Base-by-base conservation (phyloP, 2,113 vertebrate species). In the Mobula hypostoma region DNA sequence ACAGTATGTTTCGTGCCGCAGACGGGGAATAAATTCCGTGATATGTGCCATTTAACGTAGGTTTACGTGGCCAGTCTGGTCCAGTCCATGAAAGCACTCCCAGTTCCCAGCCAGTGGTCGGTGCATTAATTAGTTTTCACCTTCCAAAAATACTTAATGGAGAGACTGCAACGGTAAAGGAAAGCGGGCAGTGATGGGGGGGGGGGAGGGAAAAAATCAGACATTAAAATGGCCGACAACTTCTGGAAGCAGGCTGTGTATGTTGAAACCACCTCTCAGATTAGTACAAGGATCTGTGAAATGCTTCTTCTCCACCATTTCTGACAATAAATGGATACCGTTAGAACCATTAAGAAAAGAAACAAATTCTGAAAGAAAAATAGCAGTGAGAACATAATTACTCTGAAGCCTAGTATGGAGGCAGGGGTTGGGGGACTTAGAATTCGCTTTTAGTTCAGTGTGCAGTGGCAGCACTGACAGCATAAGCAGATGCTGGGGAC, bases 151-250 rank as follows among this genome's bases (percentile, higher is more conserved):
- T 2, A 85, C 24, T 61, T 87, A 61, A 87, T 5, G 2, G 27
- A 87, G 2, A 58, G 15, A 61, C 56, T 87, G 83, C 48, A 27
- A 61, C 9, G 29, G 6, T 21, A 82, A 48, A 82, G 79, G 48
- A 48, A 48, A 48, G 79, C 7, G 79, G 17, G 7, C 0, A 40
- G 36, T 79, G 78, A 36, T 14, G 80, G 27, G 58, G 58, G n/a
- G 58, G 29, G 58, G 14, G 48, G 48, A 1, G 48, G 48, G 48
- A 63, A 27, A 15, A 63, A 66, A 66, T 88, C 4, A n/a, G n/a
- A n/a, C 63, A 88, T 32, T 17, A 88, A 88, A 9, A 88, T 88
- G 85, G 85, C 61, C n/a, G 85, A 58, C 85, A 66, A 7, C 85
- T 63, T 19, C 85, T 88, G 27, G 24, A 88, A 15, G 4, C 29